phyloP scores from a whole-genome alignment of 2,797 vertebrate species.

The Hephaestus fuliginosus region DNA sequence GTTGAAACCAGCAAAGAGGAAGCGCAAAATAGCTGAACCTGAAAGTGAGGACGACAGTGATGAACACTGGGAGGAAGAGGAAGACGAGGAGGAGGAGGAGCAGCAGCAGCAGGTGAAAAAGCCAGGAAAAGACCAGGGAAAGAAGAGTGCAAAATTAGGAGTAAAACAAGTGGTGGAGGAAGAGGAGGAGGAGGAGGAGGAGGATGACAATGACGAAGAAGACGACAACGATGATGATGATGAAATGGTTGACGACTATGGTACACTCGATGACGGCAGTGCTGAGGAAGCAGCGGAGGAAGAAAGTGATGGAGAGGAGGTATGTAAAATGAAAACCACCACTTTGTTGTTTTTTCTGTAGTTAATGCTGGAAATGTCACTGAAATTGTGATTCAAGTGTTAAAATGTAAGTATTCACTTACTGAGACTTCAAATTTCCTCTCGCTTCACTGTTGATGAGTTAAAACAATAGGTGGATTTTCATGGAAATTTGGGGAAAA shows the following conservation, averaged over 20 bases:
- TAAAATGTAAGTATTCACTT: accelerated
- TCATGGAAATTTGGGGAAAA: too few relatives aligned
- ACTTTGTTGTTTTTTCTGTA: background rate
- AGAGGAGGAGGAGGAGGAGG: conserved; percentile 50
- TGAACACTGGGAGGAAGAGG: conserved; percentile 80
- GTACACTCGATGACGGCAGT: conserved; percentile 77
- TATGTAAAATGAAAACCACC: conserved; percentile 49
- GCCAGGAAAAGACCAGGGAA: conserved; percentile 56
- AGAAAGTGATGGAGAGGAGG: conserved; percentile 84
- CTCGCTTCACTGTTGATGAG: background rate
- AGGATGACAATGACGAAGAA: conserved; percentile 70
- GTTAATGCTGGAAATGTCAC: background rate
- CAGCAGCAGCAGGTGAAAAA: conserved; percentile 48
- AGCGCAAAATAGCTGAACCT: conserved; percentile 75
- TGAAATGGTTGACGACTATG: conserved; percentile 88
- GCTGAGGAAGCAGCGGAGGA: conserved; percentile 84
- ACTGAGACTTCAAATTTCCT: background rate
- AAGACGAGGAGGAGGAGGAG: conserved; percentile 66
- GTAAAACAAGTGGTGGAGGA: conserved; percentile 77
- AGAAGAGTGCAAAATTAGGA: conserved; percentile 64
- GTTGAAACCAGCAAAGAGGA: conserved; percentile 84
- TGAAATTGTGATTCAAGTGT: background rate
- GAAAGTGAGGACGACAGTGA: conserved; percentile 80
- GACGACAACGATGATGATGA: conserved; percentile 65
- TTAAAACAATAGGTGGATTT: background rate